These are phyloP conservation scores for Sebastiscus tertius DNA, from an alignment of 2,797 vertebrate genomes.

Conservation along the genomic window DNA sequence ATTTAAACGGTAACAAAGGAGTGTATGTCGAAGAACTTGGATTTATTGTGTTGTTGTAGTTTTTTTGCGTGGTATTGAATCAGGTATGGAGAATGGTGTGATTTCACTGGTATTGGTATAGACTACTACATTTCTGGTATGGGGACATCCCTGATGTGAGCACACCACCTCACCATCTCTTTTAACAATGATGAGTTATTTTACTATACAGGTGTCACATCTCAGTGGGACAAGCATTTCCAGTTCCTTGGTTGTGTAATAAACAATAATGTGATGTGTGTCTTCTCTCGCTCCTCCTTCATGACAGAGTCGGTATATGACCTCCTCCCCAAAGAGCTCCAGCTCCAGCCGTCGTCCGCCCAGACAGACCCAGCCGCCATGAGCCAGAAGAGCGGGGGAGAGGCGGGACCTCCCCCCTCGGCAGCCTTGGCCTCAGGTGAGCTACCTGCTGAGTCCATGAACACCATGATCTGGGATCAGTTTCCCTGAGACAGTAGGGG, in stretches of 20 bases:
- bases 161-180: too few species aligned
- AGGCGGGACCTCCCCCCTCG: constrained; percentile 94
- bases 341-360: constrained; percentile 91
- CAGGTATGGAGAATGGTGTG: too few species aligned
- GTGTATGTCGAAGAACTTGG: too few species aligned
- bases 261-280: constrained; percentile 1
- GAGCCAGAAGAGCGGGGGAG: constrained; percentile 99
- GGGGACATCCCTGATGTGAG: too few species aligned
- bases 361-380: constrained; percentile 93
- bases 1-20: too few species aligned
- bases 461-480: constrained; percentile 77
- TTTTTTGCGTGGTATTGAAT: too few species aligned
- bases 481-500: constrained; percentile 51
- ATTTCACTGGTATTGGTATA: too few species aligned
- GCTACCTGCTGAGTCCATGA: constrained; percentile 68
- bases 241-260: background rate
- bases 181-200: background rate
- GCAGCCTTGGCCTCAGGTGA: constrained; percentile 97
- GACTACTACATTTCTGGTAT: too few species aligned
- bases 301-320: constrained; percentile 98
- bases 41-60: too few species aligned
- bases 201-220: background rate
- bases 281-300: constrained; percentile 37
- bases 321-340: constrained; percentile 99
- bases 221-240: background rate